Percentiles rank a stretch among this genome's conserved stretches.
Evolutionary conservation across 2,888 invertebrate genomes (phyloP).

Genomic region (Nomada fabriciana): DNA sequence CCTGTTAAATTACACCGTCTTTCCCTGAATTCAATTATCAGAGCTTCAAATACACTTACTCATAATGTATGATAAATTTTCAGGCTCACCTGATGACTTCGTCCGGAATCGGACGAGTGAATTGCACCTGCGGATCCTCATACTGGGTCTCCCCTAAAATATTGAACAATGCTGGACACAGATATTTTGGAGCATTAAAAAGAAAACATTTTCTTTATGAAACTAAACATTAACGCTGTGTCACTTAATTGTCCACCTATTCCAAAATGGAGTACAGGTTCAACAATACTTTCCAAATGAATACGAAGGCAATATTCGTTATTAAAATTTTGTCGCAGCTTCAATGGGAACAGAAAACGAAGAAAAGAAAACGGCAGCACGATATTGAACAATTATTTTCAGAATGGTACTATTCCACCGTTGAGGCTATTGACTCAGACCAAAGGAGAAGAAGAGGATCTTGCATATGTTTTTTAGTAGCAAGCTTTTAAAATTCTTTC

Average conservation of each 20-base stretch:
- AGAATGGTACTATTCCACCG: not conserved
- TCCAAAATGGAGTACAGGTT: too few relatives aligned
- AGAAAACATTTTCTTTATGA: too few relatives aligned
- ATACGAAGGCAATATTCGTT: not conserved
- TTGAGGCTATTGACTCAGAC: not conserved
- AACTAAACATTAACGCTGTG: too few relatives aligned
- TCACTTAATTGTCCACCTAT: too few relatives aligned
- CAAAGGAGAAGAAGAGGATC: not conserved
- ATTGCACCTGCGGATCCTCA: conserved; percentile 75
- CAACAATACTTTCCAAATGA: not conserved
- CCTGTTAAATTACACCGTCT: not conserved
- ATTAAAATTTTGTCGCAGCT: not conserved
- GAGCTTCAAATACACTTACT: not conserved
- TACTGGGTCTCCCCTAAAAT: conserved; percentile 76
- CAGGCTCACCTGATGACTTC: conserved; percentile 78
- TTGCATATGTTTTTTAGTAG: conserved; percentile 6
- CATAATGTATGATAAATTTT: conserved; percentile 30
- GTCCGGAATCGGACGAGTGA: conserved; percentile 73
- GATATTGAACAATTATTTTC: conserved; percentile 7
- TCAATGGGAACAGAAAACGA: too few relatives aligned
- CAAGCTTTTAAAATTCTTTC: conserved; percentile 18
- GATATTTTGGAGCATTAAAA: too few relatives aligned
- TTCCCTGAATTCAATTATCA: not conserved
- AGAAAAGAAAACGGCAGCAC: not conserved
- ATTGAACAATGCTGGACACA: too few relatives aligned